phyloP scores from a whole-genome alignment of 2,797 vertebrate genomes.

The Sandelia bainsii region DNA sequence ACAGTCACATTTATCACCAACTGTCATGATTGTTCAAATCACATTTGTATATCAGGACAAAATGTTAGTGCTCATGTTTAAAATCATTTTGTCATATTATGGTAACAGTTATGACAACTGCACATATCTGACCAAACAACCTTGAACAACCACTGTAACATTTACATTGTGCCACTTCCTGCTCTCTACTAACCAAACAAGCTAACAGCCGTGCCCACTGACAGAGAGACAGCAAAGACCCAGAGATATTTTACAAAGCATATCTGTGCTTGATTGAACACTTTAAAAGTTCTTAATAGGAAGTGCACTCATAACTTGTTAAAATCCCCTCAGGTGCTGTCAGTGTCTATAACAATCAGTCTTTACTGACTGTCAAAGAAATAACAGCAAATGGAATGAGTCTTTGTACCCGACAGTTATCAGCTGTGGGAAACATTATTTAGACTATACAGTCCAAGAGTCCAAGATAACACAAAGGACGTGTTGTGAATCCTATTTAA shows the following conservation, averaged over 20 bases:
- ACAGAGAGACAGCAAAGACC: slow-evolving; percentile 23
- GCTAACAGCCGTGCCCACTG: slow-evolving; percentile 1
- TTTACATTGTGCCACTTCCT: slow-evolving; percentile 15
- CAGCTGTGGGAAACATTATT: slow-evolving; percentile 26
- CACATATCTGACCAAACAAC: background rate
- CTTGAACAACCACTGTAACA: background rate
- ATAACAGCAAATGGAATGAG: slow-evolving; percentile 29
- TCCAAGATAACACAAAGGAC: slow-evolving; percentile 13
- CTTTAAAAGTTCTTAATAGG: slow-evolving; percentile 12
- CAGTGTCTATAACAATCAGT: slow-evolving; percentile 37
- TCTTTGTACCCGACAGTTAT: slow-evolving; percentile 16
- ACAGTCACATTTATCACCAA: background rate
- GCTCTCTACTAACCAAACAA: slow-evolving; percentile 20
- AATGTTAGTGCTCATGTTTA: background rate
- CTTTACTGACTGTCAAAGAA: slow-evolving; percentile 38
- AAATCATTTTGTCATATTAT: background rate
- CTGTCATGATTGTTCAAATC: background rate
- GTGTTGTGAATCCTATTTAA: slow-evolving; percentile 15
- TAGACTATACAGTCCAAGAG: slow-evolving; percentile 1
- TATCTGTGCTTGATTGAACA: slow-evolving; percentile 3
- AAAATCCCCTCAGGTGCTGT: slow-evolving; percentile 21
- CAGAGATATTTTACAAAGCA: slow-evolving; percentile 9
- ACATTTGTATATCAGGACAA: background rate
- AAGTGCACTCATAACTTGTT: background rate
- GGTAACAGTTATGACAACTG: background rate